phyloP scores from a whole-genome alignment of 2,113 vertebrate genomes.

The Grus americana region DNA sequence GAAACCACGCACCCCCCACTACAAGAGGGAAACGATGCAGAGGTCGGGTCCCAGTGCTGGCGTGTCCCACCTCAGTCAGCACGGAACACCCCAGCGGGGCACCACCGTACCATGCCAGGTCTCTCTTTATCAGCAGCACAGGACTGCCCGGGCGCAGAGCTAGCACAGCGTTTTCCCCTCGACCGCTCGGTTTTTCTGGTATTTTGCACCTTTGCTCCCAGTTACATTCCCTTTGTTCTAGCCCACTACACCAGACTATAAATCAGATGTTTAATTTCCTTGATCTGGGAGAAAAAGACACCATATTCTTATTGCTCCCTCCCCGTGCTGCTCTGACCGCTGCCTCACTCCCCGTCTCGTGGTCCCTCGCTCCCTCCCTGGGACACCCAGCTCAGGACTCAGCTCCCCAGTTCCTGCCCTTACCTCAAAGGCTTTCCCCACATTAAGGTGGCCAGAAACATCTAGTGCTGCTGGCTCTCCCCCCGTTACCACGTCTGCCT shows the following conservation, averaged over 20 bases:
- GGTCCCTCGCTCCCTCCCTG: not conserved
- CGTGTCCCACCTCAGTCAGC: rapidly evolving
- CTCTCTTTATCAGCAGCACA: not conserved
- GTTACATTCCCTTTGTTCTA: not conserved
- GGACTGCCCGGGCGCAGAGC: not conserved
- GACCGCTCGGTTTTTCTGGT: not conserved
- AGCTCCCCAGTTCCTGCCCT: not conserved
- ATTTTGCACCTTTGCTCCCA: not conserved
- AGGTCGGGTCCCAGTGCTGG: not conserved
- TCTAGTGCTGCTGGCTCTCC: not conserved
- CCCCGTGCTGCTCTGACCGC: rapidly evolving
- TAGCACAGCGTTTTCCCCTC: not conserved
- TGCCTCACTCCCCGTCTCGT: not conserved
- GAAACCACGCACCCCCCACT: not conserved
- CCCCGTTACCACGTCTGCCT: not conserved
- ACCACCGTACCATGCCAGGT: rapidly evolving
- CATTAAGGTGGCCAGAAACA: not conserved
- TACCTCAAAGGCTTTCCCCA: not conserved
- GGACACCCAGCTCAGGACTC: not conserved
- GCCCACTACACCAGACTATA: not conserved
- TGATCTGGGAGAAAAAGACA: not conserved
- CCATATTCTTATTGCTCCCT: rapidly evolving
- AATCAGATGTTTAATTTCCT: not conserved
- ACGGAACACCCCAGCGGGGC: not conserved
- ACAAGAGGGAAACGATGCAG: not conserved